Percentiles rank a stretch among this genome's conserved stretches.
Conservation (phyloP, 2,888 invertebrate genomes). For the Acronicta aceris region DNA sequence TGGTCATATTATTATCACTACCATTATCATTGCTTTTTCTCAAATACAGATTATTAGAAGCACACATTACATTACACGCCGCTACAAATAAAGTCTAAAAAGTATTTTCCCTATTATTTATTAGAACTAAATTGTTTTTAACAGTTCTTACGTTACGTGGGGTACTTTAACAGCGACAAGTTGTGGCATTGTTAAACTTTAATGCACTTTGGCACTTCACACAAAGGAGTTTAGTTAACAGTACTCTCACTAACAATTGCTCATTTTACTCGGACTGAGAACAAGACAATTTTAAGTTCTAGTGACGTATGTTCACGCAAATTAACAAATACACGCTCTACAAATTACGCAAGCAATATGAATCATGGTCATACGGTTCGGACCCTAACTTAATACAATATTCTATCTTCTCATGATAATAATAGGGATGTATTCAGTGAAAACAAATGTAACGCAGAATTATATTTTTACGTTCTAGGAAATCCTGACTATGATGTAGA, state of each 20-base stretch:
- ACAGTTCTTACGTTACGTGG: conserved; percentile 20
- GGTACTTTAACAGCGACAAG: conserved; percentile 43
- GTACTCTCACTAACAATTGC: conserved; percentile 35
- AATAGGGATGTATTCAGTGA: no score
- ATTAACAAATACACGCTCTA: not conserved
- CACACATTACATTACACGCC: no score
- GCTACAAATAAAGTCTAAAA: not conserved
- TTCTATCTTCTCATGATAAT: no score
- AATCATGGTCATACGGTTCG: no score
- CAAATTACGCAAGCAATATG: no score
- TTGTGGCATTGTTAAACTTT: conserved; percentile 64
- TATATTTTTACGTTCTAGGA: no score
- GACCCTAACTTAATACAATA: no score
- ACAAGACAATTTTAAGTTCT: conserved; percentile 11
- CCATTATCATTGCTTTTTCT: no score
- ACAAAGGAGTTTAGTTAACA: conserved; percentile 45
- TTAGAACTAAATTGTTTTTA: conserved; percentile 18
- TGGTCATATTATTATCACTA: no score
- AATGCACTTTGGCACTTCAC: conserved; percentile 62
- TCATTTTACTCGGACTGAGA: conserved; percentile 53
- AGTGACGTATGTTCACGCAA: not conserved
- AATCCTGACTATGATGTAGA: no score
- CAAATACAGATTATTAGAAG: no score
- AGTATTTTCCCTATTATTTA: not conserved
- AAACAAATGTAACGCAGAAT: no score